Evolutionary conservation across 92 coral and sea anemone species (phyloP), one percentile per base, ranked within the genome.

Genomic region (Porites cylindrica): DNA sequence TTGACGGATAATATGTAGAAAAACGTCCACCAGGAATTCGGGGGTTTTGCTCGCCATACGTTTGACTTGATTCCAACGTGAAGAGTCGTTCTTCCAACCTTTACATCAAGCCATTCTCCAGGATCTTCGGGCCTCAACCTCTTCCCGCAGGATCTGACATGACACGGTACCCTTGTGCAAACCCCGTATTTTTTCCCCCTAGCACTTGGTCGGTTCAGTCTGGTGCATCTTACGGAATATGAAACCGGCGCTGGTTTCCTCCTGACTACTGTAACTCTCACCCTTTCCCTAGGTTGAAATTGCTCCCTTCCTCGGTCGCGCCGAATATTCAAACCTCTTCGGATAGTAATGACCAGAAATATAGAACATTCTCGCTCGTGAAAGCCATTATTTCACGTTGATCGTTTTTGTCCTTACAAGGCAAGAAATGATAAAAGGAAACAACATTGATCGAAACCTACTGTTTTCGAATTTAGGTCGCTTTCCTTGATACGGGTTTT

Each of bases 31-130:
- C 50, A 19, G 18, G 51, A 56, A 38, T 90, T 80, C 66, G 93
- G 93, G 8, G 80, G 88, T 23, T 61, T 62, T 17, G 24, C 66
- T 3, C 82, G 91, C 59, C 91, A 87, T 71, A 87, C 91, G 60
- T 82, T 72, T 62, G 95, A 89, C 16, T 52, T 92, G 51, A 89
- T 85, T 89, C 91, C 6, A 92, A 92, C 63, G 88, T 54, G 91
- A 59, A 67, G 58, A 91, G 89, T 23, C 11, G 24, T 51, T 29
- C 91, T 88, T 1, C 84, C 91, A 8, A 83, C 82, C 75, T 75
- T 82, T 20, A 82, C 91, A 10, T 83, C 88, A 18, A 50, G 18
- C 10, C 76, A 68, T 53, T 82, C 88, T 10, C 88, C 88, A 18
- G 91, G 74, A 66, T 82, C 91, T 32, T 73, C 83, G 32, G 88